These are phyloP conservation scores for Oceanodroma leucorhoa DNA, from an alignment of 2,797 vertebrate species.

Conservation along the genomic window DNA sequence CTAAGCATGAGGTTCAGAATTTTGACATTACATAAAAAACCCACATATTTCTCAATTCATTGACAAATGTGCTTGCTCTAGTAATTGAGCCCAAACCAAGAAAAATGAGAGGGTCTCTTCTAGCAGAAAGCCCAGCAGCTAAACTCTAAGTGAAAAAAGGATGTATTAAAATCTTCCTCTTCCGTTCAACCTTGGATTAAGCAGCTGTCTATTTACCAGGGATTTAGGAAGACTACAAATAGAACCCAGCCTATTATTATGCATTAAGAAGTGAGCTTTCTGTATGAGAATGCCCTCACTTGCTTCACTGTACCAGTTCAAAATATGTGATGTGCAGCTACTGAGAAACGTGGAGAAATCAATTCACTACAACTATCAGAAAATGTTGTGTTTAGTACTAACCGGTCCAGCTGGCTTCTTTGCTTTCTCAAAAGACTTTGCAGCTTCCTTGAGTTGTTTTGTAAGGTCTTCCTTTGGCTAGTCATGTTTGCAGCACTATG, in stretches of 20 bases:
- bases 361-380: slow-evolving; percentile 1
- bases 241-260: neutral
- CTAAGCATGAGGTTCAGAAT: neutral
- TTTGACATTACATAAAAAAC: neutral
- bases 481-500: slow-evolving; percentile 80
- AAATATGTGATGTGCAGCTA: neutral
- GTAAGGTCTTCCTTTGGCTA: slow-evolving; percentile 84
- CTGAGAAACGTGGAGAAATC: neutral
- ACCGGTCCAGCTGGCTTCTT: slow-evolving; percentile 82
- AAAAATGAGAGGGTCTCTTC: neutral
- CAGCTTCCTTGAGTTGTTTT: slow-evolving; percentile 88
- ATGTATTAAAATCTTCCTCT: neutral
- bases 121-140: neutral
- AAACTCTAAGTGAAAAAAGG: neutral
- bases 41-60: neutral
- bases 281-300: neutral
- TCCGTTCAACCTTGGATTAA: slow-evolving; percentile 8
- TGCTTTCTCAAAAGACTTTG: slow-evolving; percentile 84
- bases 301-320: neutral
- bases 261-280: slow-evolving; percentile 19
- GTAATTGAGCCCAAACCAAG: neutral
- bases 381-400: slow-evolving; percentile 58
- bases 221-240: neutral
- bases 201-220: neutral
- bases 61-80: neutral